Percentiles rank a stretch among this genome's conserved stretches.
Conservation (phyloP, 1,140 invertebrate species). For the Rhopalosiphum maidis region DNA sequence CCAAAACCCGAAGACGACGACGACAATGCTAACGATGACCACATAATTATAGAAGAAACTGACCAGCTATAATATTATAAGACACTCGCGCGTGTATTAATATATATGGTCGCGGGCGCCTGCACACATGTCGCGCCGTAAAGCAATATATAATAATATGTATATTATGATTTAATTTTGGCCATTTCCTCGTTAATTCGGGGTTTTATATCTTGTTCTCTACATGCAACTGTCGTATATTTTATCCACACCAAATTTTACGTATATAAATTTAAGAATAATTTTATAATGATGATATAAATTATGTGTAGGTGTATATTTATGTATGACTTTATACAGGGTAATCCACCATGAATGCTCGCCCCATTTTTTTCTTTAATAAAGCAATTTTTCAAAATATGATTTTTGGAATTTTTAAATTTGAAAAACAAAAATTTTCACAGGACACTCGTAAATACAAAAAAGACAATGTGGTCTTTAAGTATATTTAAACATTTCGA, state of each 20-base stretch:
- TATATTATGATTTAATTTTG: conserved; percentile 13
- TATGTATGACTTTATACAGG: too few species aligned
- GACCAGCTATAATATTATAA: neutral
- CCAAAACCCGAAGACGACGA: conserved; percentile 12
- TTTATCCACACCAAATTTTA: neutral
- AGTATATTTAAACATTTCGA: too few species aligned
- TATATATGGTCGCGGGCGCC: neutral
- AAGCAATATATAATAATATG: neutral
- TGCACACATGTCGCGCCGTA: neutral
- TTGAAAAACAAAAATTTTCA: too few species aligned
- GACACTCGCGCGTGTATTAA: neutral
- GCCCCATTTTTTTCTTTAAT: too few species aligned
- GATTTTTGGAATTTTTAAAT: too few species aligned
- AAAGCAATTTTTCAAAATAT: too few species aligned
- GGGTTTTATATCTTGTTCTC: neutral
- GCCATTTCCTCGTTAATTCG: neutral
- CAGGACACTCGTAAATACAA: too few species aligned
- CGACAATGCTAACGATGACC: conserved; percentile 23
- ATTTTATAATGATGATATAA: neutral
- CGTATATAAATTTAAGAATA: neutral
- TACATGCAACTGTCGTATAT: neutral
- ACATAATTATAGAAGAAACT: conserved; percentile 33
- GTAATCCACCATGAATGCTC: too few species aligned
- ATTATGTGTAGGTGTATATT: neutral
- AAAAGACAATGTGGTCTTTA: too few species aligned